Evolutionary conservation across 2,888 invertebrate genomes (phyloP), one percentile per base, ranked within the genome.

Genomic region (Sialis lutaria): DNA sequence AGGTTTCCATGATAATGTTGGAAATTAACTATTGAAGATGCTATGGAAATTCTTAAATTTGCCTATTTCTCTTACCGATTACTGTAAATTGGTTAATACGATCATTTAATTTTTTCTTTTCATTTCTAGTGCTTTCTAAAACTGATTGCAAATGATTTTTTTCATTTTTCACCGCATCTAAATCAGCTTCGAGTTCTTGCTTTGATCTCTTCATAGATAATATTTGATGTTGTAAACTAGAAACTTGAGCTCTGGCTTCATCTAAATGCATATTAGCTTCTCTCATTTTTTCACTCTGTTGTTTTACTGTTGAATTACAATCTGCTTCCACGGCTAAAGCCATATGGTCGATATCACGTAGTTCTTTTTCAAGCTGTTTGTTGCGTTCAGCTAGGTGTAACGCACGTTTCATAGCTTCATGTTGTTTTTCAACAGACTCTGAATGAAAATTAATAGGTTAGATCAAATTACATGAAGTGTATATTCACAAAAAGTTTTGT

Each of bases 391-490:
- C 82, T 46, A 85, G 68, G 56, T 70, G 70, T 40, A 86, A 64
- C 5, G 86, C 85, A 53, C 80, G 67, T 41, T 79, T 68, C 84
- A 86, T 86, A 5, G 86, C 87, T 60, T 86, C 85, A 61, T 87
- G 87, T 57, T 82, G 81, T 56, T 79, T 80, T 46, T 71, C 68
- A 49, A 81, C 59, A 13, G 76, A 68, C 53, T 70, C 76, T 64
- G 53, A 46, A 58, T 58, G 48, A 41, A 33, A 33, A 13, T 31
- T 42, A 10, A 8, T 42, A 42, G 6, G 7, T 22, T 13, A 22
- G 5, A 6, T 22, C 10, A 7, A 42, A 42, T 13, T 10, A 37
- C 2, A 22, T 10, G 39, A 39, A 6, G 6, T 2, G 13, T 39
- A 2, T 39, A 39, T 39, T 10, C 6, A 9, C 8, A 13, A 6